phyloP scores from a whole-genome alignment of 2,888 invertebrate species.

The Leptura quadrifasciata region DNA sequence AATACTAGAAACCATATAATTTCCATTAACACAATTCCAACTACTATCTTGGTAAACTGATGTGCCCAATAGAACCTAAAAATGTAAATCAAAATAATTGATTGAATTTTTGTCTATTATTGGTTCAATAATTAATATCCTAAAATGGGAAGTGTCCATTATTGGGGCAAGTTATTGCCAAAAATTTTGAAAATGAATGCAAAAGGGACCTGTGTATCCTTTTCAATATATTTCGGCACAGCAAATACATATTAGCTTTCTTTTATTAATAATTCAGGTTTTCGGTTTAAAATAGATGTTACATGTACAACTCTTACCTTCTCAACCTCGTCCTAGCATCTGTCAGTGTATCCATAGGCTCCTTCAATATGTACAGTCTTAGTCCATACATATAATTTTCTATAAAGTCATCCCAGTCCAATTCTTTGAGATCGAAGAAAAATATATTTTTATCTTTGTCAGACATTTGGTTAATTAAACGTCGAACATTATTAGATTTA shows the following conservation, averaged over 20 bases:
- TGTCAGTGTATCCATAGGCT: background rate
- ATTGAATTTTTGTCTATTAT: too few species aligned
- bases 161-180: too few species aligned
- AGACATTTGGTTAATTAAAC: background rate
- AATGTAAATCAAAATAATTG: background rate
- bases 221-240: too few species aligned
- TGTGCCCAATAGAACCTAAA: constrained; percentile 5
- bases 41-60: background rate
- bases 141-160: too few species aligned
- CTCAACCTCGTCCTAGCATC: background rate
- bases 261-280: too few species aligned
- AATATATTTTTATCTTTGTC: background rate
- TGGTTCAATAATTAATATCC: too few species aligned
- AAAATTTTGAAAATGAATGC: too few species aligned
- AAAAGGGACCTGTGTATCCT: too few species aligned
- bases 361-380: constrained; percentile 1
- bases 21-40: background rate
- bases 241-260: too few species aligned
- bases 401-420: constrained; percentile 8
- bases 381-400: background rate
- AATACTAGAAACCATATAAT: background rate
- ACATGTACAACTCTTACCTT: too few species aligned
- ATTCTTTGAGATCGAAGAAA: background rate
- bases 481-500: constrained; percentile 2
- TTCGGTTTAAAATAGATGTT: too few species aligned